Evolutionary conservation across 2,797 vertebrate species (phyloP).

Genomic region (Sardinella longiceps): DNA sequence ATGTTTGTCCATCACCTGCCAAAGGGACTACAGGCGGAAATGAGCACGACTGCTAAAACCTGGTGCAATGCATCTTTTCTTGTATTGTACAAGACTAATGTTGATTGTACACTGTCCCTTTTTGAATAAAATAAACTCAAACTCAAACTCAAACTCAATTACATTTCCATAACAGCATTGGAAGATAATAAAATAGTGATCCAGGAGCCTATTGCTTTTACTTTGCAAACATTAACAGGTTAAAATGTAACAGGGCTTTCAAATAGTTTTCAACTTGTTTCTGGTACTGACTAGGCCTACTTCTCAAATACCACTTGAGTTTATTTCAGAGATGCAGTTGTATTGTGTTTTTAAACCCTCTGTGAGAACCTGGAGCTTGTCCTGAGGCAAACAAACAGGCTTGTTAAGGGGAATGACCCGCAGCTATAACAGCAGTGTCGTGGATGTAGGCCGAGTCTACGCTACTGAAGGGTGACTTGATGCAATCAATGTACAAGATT

Average conservation of each 20-base stretch:
- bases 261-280: no score
- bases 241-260: no score
- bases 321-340: background rate
- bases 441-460: conserved; percentile 57
- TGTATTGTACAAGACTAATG: no score
- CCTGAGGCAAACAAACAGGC: conserved; percentile 32
- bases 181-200: background rate
- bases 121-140: no score
- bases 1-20: no score
- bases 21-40: no score
- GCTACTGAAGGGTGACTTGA: conserved; percentile 38
- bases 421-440: conserved; percentile 61
- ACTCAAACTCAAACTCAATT: no score
- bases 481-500: conserved; percentile 69
- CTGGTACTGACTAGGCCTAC: no score
- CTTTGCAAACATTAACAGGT: background rate
- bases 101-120: no score
- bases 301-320: background rate
- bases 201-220: background rate
- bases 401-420: conserved; percentile 67
- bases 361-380: background rate
- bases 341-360: background rate
- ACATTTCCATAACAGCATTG: no score
- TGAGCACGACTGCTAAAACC: no score
- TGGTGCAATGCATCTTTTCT: no score